Conservation (phyloP, 2,113 vertebrate genomes). For the Phalacrocorax carbo region DNA sequence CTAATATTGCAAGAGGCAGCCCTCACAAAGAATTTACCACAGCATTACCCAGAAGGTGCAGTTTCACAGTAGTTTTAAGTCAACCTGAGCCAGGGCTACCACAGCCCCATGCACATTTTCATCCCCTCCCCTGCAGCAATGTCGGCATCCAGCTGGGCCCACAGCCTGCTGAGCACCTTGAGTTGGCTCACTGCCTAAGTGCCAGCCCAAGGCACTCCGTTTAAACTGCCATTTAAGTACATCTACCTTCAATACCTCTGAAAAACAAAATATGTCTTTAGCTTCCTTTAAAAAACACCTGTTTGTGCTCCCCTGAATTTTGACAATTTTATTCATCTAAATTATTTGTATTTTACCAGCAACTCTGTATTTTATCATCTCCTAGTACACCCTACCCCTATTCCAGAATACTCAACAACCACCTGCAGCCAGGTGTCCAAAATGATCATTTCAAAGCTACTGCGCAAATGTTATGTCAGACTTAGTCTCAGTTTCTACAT, state of each 20-base stretch:
- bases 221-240: not conserved
- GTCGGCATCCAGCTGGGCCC: not conserved
- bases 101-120: not conserved
- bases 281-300: not conserved
- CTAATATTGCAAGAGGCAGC: not conserved
- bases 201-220: not conserved
- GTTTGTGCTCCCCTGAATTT: not conserved
- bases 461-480: rapidly evolving
- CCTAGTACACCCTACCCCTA: not conserved
- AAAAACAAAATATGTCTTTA: not conserved
- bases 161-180: not conserved
- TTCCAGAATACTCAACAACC: not conserved
- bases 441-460: not conserved
- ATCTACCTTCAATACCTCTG: not conserved
- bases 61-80: not conserved
- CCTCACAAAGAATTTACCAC: not conserved
- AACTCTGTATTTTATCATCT: not conserved
- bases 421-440: not conserved
- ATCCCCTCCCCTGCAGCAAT: not conserved
- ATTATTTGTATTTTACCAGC: not conserved
- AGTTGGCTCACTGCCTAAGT: not conserved
- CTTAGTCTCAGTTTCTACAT: not conserved
- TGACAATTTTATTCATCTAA: not conserved
- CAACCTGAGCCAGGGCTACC: not conserved
- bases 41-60: not conserved